phyloP scores from a whole-genome alignment of 2,113 vertebrate genomes.

The Synchiropus splendidus region DNA sequence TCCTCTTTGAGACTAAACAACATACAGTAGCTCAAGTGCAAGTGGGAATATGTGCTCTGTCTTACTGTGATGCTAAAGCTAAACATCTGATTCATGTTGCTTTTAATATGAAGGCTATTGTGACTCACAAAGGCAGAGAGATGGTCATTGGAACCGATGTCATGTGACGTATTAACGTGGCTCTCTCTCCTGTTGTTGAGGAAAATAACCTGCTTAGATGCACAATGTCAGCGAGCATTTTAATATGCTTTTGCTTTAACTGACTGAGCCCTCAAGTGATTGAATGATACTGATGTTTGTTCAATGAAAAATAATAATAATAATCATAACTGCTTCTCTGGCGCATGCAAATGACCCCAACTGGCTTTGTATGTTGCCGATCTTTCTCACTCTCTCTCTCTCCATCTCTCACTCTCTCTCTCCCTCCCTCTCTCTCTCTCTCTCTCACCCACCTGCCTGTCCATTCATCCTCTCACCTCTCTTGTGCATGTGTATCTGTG shows the following conservation, averaged over 20 bases:
- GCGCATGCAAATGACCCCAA: constrained; percentile 57
- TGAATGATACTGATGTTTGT: constrained; percentile 42
- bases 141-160: too few species aligned
- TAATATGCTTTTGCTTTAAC: constrained; percentile 54
- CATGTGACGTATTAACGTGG: too few species aligned
- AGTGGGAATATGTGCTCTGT: constrained; percentile 42
- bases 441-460: constrained; percentile 15
- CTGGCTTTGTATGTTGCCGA: constrained; percentile 56
- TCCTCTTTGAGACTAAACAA: constrained; percentile 50
- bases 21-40: constrained; percentile 24
- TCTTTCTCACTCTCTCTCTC: constrained; percentile 15
- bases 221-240: constrained; percentile 23
- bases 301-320: constrained; percentile 33
- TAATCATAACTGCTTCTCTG: constrained; percentile 41
- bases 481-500: constrained; percentile 67
- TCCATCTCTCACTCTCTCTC: constrained; percentile 4
- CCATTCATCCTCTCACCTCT: constrained; percentile 12
- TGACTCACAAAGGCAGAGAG: constrained; percentile 24
- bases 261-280: constrained; percentile 47
- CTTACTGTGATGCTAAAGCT: constrained; percentile 24
- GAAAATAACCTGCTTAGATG: constrained; percentile 44
- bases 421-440: constrained; percentile 10
- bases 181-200: constrained; percentile 18
- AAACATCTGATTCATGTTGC: constrained; percentile 33
- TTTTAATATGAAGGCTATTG: constrained; percentile 48